Evolutionary conservation across 2,888 invertebrate species (phyloP).

Genomic region (Polydrusus pterygomalis): DNA sequence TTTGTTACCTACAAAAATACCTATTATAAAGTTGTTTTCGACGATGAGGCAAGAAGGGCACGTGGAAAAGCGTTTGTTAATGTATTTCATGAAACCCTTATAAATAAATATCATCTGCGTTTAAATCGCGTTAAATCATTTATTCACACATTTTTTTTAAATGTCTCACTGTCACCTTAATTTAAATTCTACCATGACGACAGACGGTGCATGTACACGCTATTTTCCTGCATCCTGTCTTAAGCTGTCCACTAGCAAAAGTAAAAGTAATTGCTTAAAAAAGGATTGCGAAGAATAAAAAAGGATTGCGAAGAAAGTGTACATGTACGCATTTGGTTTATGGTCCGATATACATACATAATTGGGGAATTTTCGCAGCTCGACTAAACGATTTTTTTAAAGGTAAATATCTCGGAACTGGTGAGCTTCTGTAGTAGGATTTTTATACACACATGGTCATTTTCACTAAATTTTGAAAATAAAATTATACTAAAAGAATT

Average conservation of each 20-base stretch:
- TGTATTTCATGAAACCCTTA: too few species aligned
- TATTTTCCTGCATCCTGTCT: conserved; percentile 33
- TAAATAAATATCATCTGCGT: too few species aligned
- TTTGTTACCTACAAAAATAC: conserved; percentile 70
- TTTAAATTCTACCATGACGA: conserved; percentile 28
- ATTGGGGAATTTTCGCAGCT: too few species aligned
- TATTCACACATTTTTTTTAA: too few species aligned
- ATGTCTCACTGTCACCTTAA: background rate
- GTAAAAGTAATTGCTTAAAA: conserved; percentile 35
- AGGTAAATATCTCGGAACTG: too few species aligned
- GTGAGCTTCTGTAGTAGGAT: too few species aligned
- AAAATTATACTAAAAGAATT: too few species aligned
- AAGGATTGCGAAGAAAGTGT: conserved; percentile 31
- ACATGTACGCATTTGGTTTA: conserved; percentile 27
- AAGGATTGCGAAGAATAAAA: conserved; percentile 31
- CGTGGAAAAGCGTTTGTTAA: conserved; percentile 58
- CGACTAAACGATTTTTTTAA: too few species aligned
- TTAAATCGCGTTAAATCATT: too few species aligned
- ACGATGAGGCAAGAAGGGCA: conserved; percentile 64
- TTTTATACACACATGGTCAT: too few species aligned
- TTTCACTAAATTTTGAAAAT: too few species aligned
- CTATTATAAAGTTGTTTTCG: conserved; percentile 68
- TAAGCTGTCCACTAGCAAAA: conserved; percentile 14
- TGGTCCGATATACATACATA: conserved; percentile 23
- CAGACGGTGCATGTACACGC: conserved; percentile 19